Evolutionary conservation across 2,113 vertebrate genomes (phyloP).

Genomic region (Ophiodon elongatus): DNA sequence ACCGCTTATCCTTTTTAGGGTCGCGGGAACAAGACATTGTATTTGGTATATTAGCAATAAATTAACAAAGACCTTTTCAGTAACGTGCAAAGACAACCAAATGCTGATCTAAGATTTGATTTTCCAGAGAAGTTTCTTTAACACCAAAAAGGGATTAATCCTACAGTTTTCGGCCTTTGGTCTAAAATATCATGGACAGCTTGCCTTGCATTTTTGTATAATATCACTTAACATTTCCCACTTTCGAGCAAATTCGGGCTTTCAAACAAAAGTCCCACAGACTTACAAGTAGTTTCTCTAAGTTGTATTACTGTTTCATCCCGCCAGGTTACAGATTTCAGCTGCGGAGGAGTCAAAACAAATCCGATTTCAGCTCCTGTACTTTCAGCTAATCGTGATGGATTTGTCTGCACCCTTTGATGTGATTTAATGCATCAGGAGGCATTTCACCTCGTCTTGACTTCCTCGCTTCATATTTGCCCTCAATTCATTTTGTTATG

Average conservation of each 20-base stretch:
- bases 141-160: background rate
- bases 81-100: conserved; percentile 4
- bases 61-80: background rate
- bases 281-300: conserved; percentile 14
- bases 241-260: background rate
- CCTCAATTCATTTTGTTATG: conserved; percentile 49
- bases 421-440: conserved; percentile 65
- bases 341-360: conserved; percentile 55
- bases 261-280: conserved; percentile 32
- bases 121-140: background rate
- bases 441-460: conserved; percentile 58
- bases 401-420: conserved; percentile 68
- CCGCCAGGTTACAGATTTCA: conserved; percentile 50
- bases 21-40: background rate
- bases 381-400: conserved; percentile 53
- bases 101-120: background rate
- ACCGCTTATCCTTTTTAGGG: too few species aligned
- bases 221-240: conserved; percentile 6
- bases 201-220: background rate
- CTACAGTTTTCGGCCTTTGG: background rate
- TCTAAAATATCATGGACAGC: background rate
- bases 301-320: conserved; percentile 44
- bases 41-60: conserved; percentile 8
- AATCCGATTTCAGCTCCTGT: conserved; percentile 56
- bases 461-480: conserved; percentile 49